phyloP scores from a whole-genome alignment of 2,888 invertebrate genomes.

The Chalcis sispes region DNA sequence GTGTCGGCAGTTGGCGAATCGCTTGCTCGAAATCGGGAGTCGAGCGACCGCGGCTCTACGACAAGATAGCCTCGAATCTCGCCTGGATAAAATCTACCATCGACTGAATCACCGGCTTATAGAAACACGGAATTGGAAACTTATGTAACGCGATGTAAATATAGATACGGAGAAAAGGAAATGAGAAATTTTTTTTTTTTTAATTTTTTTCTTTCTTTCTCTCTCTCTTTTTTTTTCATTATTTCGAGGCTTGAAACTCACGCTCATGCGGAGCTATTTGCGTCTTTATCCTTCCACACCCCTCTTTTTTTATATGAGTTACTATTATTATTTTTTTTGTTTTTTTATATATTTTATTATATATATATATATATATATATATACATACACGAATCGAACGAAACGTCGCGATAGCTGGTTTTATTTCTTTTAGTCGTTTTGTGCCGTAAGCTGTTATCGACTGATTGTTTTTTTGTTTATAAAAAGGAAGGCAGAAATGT shows the following conservation, averaged over 20 bases:
- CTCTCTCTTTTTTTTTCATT: not conserved
- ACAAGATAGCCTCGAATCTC: constrained; percentile 88
- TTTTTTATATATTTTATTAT: no score
- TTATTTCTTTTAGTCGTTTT: no score
- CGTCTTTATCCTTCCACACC: no score
- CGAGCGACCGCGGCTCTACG: constrained; percentile 89
- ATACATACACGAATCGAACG: no score
- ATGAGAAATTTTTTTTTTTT: not conserved
- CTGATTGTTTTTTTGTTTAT: no score
- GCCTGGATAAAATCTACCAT: constrained; percentile 91
- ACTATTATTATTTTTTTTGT: no score
- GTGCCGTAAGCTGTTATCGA: no score
- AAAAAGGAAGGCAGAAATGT: no score
- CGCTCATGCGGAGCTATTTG: no score
- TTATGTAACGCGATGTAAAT: not conserved
- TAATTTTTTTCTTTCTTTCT: not conserved
- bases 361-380: no score
- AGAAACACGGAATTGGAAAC: not conserved
- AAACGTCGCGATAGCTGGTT: no score
- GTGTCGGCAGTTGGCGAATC: constrained; percentile 91
- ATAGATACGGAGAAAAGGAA: not conserved
- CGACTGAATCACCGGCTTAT: constrained; percentile 69
- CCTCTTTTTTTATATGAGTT: no score
- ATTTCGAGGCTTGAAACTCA: not conserved
- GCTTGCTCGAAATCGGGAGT: constrained; percentile 88